Percentiles rank a stretch among this genome's conserved stretches.
Conservation (phyloP, 2,888 invertebrate species). For the Epinotia nisella region DNA sequence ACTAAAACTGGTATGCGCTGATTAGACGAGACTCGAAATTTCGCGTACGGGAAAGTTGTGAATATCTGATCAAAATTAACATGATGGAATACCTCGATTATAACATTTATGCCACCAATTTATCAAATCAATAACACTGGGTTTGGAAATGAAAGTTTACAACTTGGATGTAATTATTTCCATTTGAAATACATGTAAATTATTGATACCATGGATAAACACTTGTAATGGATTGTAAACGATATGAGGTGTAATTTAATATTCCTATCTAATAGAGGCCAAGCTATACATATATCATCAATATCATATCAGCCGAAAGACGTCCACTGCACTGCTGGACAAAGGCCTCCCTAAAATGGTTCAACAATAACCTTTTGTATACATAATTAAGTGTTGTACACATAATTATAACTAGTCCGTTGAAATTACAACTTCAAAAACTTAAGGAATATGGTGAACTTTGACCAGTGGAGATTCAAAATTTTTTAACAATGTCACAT, state of each 20-base stretch:
- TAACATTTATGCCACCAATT: constrained; percentile 43
- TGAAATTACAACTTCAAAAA: too few species aligned
- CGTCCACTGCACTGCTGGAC: too few species aligned
- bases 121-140: constrained; percentile 34
- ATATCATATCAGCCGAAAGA: too few species aligned
- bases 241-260: neutral
- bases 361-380: too few species aligned
- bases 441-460: too few species aligned
- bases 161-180: neutral
- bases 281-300: neutral
- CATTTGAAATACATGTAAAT: constrained; percentile 6
- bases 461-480: too few species aligned
- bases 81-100: constrained; percentile 38
- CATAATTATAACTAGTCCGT: too few species aligned
- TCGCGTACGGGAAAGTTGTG: constrained; percentile 42
- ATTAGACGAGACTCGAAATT: constrained; percentile 25
- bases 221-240: neutral
- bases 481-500: neutral
- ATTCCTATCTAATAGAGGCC: neutral
- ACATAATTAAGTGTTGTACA: too few species aligned
- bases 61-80: constrained; percentile 36
- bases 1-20: constrained; percentile 30
- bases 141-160: constrained; percentile 41
- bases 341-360: too few species aligned
- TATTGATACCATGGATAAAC: neutral